Evolutionary conservation across 2,888 invertebrate genomes (phyloP), one percentile per base, ranked within the genome.

Genomic region (Apamea anceps): DNA sequence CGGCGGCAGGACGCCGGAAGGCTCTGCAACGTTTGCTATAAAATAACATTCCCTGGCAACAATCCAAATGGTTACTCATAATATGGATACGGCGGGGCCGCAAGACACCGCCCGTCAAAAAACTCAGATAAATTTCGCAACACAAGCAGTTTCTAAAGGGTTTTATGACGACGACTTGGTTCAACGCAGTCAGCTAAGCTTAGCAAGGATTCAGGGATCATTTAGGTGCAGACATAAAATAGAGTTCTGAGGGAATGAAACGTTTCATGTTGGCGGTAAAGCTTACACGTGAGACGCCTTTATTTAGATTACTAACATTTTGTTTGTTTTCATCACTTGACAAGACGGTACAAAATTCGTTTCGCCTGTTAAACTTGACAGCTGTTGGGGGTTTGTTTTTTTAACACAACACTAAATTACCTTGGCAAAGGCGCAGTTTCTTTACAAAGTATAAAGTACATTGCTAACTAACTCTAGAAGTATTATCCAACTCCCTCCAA

Each of bases 1-100:
- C 86, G 90, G 89, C 90, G 91, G 90, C 90, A 92, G 91, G 90
- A 91, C 87, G 90, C 90, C 93, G 91, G 92, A 93, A 91, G 90
- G 87, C 84, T 90, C 85, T 88, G 90, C 91, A 89, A 89, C 88
- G 86, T 90, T 91, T 86, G 85, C 88, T 85, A 88, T 87, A 85
- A 88, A 88, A 89, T 85, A 86, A 86, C 84, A 86, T 83, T 84
- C 79, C 73, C 77, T 95, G 95, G 95, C 93, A 82, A 77, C 60
- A 83, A 75, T 91, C 94, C 95, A 95, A 90, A 91, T 90, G 89
- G 89, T 90, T 88, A 89, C 79, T 88, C 84, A 87, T 85, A 88
- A 75, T 75, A 82, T 85, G 62, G 75, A 79, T 75, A 72, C 77
- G 84, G 85, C 67, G 67, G 75, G 75, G 83, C 85, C 80, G 70